Percentiles rank a stretch among this genome's conserved stretches.
Evolutionary conservation across 2,113 vertebrate genomes (phyloP).

Genomic region (Glaucomys volans): DNA sequence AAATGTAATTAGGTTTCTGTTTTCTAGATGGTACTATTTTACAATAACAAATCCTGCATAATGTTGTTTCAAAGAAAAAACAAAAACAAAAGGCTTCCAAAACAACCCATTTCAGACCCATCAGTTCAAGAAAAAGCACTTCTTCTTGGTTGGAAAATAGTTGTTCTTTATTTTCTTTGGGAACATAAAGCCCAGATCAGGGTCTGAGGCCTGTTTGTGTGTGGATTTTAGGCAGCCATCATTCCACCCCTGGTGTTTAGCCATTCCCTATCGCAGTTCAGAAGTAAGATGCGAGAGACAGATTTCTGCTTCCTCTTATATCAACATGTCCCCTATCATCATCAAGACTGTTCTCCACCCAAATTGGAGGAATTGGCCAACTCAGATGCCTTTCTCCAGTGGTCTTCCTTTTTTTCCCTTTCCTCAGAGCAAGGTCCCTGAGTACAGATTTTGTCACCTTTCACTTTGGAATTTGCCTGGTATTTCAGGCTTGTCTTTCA

Average conservation of each 20-base stretch:
- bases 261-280: background rate
- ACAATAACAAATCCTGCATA: background rate
- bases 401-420: background rate
- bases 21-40: conserved; percentile 25
- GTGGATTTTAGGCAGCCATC: background rate
- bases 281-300: background rate
- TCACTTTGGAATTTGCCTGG: background rate
- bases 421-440: background rate
- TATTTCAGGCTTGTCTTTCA: background rate
- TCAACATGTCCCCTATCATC: background rate
- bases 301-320: background rate
- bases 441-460: background rate
- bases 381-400: background rate
- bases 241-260: background rate
- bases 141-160: background rate
- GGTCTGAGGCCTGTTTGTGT: background rate
- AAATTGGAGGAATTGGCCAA: background rate
- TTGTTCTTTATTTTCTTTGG: background rate
- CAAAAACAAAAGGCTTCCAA: background rate
- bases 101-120: background rate
- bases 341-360: background rate
- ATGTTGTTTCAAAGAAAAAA: background rate
- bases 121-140: background rate
- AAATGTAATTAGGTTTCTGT: background rate
- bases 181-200: background rate